Percentiles rank a stretch among this genome's conserved stretches.
These are phyloP conservation scores for Drosophila nebulosa DNA, from an alignment of 1,140 invertebrate genomes.

Conservation along the genomic window DNA sequence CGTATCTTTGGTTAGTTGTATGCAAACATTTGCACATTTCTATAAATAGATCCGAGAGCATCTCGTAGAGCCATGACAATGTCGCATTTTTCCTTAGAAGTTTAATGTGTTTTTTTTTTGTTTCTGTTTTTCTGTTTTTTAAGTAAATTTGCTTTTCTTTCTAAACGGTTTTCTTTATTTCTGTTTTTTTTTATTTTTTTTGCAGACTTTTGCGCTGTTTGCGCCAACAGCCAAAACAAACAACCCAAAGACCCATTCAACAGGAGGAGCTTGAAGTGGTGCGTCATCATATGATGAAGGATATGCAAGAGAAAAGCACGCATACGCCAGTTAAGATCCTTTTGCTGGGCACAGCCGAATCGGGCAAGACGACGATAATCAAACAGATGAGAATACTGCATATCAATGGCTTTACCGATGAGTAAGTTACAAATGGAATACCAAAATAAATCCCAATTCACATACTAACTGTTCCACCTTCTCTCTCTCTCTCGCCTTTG, in stretches of 20 bases:
- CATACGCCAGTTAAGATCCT: conserved; percentile 85
- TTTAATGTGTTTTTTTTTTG: conserved; percentile 26
- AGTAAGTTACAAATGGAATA: conserved; percentile 81
- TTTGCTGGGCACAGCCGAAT: conserved; percentile 86
- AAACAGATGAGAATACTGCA: conserved; percentile 92
- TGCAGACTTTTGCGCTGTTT: conserved; percentile 76
- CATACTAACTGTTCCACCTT: no score
- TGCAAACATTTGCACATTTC: conserved; percentile 53
- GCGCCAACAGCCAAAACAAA: conserved; percentile 43
- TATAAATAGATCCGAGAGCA: conserved; percentile 45
- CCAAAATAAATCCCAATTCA: no score
- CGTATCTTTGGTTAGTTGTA: conserved; percentile 37
- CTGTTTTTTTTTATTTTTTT: conserved; percentile 14
- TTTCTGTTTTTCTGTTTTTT: neutral
- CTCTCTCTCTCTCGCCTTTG: neutral
- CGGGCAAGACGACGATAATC: conserved; percentile 90
- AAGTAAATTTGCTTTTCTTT: conserved; percentile 56
- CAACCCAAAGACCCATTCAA: conserved; percentile 19
- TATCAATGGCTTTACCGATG: conserved; percentile 86
- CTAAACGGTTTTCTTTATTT: neutral
- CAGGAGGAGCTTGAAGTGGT: conserved; percentile 46
- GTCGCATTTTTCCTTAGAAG: conserved; percentile 60
- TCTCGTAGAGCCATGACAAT: conserved; percentile 14
- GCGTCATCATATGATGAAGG: conserved; percentile 59
- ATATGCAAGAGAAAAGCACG: conserved; percentile 44